A percentile compares a stretch with the other conserved stretches of the same genome.
Evolutionary conservation across 2,113 vertebrate genomes (phyloP).

Genomic region (Ciconia maguari): DNA sequence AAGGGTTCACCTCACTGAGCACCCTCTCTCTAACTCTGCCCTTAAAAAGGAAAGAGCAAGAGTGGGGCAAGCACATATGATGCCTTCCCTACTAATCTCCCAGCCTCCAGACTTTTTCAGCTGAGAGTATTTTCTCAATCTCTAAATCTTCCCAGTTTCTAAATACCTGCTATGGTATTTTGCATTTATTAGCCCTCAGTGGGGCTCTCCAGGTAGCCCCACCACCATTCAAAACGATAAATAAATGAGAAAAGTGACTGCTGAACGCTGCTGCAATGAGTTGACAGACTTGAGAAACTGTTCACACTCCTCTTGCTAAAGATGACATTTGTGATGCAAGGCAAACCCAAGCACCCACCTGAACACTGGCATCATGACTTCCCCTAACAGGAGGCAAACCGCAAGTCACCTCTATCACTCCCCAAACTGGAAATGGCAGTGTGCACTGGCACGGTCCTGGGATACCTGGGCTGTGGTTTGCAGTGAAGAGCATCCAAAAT

Average conservation of each 20-base stretch:
- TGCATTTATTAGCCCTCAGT: background rate
- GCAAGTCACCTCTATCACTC: background rate
- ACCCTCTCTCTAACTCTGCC: background rate
- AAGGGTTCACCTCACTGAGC: background rate
- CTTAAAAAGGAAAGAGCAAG: background rate
- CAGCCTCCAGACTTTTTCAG: background rate
- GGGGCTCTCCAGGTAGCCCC: background rate
- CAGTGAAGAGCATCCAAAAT: background rate
- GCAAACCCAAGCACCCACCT: background rate
- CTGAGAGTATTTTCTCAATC: background rate
- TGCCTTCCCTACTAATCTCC: background rate
- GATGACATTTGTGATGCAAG: accelerated
- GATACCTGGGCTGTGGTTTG: background rate
- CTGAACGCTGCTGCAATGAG: background rate
- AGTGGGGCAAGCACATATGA: background rate
- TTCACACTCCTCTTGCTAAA: background rate
- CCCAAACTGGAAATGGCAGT: background rate
- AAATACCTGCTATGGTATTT: background rate
- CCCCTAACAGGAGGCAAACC: background rate
- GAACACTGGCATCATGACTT: background rate
- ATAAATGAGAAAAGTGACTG: background rate
- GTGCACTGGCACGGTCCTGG: background rate
- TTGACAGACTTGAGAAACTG: background rate
- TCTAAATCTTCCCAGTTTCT: background rate
- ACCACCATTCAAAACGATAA: background rate